Percentiles rank a stretch among this genome's conserved stretches.
These are phyloP conservation scores for Scatophagus argus DNA, from an alignment of 2,113 vertebrate species.

Conservation along the genomic window DNA sequence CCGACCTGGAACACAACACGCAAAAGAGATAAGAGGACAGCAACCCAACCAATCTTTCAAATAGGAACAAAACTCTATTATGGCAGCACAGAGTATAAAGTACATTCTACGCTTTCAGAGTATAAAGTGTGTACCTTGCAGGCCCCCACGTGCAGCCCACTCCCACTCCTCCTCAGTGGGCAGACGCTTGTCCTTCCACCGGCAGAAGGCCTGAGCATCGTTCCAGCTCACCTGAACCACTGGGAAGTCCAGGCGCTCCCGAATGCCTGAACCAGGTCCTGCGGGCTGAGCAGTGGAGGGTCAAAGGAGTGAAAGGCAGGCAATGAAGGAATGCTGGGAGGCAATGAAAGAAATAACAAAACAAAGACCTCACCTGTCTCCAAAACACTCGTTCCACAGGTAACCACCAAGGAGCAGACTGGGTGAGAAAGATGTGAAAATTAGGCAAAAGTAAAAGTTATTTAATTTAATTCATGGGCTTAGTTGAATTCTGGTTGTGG, in stretches of 20 bases:
- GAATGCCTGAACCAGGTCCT: slow-evolving; percentile 92
- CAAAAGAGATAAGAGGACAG: not conserved
- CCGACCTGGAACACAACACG: slow-evolving; percentile 82
- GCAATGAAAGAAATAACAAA: not conserved
- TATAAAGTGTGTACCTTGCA: slow-evolving; percentile 83
- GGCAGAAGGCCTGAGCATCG: slow-evolving; percentile 90
- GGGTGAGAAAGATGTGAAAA: slow-evolving; percentile 47
- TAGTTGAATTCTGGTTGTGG: too few species aligned
- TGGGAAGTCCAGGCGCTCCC: slow-evolving; percentile 87
- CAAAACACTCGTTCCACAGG: slow-evolving; percentile 92
- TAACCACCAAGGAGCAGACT: slow-evolving; percentile 96
- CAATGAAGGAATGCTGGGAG: not conserved
- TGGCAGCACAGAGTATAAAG: not conserved
- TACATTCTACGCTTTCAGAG: not conserved
- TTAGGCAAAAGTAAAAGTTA: not conserved
- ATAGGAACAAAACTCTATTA: not conserved
- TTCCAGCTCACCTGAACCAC: slow-evolving; percentile 99
- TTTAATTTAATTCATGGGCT: too few species aligned
- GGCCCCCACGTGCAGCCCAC: slow-evolving; percentile 92
- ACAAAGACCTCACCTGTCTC: slow-evolving; percentile 89
- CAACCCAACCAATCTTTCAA: not conserved
- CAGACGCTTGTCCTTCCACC: slow-evolving; percentile 89
- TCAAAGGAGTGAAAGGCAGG: not conserved
- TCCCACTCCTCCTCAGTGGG: slow-evolving; percentile 95
- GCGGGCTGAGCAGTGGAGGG: slow-evolving; percentile 83